A percentile compares a stretch with the other conserved stretches of the same genome.
Evolutionary conservation across 2,113 vertebrate genomes (phyloP).

Genomic region (Chelonoidis abingdonii): DNA sequence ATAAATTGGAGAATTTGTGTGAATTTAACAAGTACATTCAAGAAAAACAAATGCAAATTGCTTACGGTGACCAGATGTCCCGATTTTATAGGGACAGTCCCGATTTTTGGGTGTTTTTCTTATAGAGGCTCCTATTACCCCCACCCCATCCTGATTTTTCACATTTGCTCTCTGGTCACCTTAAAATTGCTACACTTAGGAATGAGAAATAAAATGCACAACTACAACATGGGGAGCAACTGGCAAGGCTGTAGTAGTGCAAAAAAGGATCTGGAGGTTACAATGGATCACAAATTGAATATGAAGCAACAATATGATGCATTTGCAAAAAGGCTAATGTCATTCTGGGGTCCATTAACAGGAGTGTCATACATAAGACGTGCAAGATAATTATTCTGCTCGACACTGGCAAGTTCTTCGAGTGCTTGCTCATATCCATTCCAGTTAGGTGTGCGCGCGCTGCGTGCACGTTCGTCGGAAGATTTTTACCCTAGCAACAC

Average conservation of each 20-base stretch:
- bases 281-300: neutral
- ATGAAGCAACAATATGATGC: neutral
- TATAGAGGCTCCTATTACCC: too few species aligned
- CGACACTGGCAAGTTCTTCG: too few species aligned
- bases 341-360: neutral
- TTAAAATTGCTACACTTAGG: neutral
- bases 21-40: neutral
- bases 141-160: too few species aligned
- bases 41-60: neutral
- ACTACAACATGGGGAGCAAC: neutral
- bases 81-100: too few species aligned
- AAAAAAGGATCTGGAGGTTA: neutral
- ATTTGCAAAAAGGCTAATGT: neutral
- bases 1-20: neutral
- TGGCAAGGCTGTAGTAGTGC: neutral
- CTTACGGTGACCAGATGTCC: too few species aligned
- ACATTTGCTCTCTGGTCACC: too few species aligned
- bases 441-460: too few species aligned
- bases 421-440: too few species aligned
- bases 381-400: neutral
- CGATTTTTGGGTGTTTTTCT: too few species aligned
- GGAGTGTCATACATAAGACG: neutral
- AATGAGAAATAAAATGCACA: neutral
- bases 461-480: too few species aligned
- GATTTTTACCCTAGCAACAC: too few species aligned